Conservation (phyloP, 2,888 invertebrate genomes). For the Frankliniella intonsa region DNA sequence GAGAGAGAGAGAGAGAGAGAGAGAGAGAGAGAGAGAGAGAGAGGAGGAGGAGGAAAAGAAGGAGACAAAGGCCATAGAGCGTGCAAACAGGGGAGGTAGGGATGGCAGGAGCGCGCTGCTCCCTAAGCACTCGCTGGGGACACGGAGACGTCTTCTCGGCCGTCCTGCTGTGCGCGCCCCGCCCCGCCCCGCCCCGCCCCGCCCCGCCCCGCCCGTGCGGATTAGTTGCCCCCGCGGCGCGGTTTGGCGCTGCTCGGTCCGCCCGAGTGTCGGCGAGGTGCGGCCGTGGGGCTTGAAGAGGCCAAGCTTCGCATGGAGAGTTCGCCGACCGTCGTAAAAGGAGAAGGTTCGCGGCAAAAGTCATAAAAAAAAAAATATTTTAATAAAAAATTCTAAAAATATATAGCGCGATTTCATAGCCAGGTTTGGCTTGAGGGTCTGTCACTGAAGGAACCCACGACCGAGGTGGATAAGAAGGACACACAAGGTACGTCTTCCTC, state of each 20-base stretch:
- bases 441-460: too few species aligned
- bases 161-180: not conserved
- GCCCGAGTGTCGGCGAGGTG: not conserved
- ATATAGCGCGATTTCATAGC: not conserved
- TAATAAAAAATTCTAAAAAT: too few species aligned
- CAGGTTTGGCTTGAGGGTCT: too few species aligned
- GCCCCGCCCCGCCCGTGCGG: not conserved
- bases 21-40: too few species aligned
- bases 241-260: not conserved
- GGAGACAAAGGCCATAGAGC: not conserved
- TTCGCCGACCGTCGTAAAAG: not conserved
- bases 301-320: not conserved
- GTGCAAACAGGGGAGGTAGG: not conserved
- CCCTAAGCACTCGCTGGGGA: slow-evolving; percentile 15
- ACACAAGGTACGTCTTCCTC: too few species aligned
- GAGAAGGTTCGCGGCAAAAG: not conserved
- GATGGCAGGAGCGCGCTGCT: not conserved
- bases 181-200: not conserved
- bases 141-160: not conserved
- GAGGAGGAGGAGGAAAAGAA: not conserved
- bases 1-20: not conserved
- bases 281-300: not conserved
- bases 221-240: slow-evolving; percentile 2
- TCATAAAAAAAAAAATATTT: too few species aligned
- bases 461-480: too few species aligned